Percentiles rank a stretch among this genome's conserved stretches.
phyloP scores from a whole-genome alignment of 2,113 vertebrate genomes.

The Conger conger region DNA sequence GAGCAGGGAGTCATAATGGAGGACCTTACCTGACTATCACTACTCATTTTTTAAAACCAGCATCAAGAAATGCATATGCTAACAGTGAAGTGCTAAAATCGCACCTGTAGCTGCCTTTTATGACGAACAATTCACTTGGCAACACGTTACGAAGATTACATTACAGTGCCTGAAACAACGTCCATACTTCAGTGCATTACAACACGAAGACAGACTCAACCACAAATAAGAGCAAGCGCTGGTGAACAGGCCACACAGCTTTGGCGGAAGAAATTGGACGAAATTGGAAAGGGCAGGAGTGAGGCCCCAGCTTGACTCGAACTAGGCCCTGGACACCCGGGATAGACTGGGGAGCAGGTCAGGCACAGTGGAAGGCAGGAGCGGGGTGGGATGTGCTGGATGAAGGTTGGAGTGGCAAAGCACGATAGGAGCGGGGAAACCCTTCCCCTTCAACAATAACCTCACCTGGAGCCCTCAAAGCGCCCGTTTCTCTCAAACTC shows the following conservation, averaged over 20 bases:
- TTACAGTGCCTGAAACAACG: neutral
- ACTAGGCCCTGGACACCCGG: neutral
- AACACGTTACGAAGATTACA: neutral
- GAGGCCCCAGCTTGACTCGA: neutral
- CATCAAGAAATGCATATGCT: neutral
- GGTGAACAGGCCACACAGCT: neutral
- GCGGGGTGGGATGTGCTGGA: conserved; percentile 26
- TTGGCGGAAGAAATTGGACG: neutral
- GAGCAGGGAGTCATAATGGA: neutral
- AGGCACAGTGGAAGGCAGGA: neutral
- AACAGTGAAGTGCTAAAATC: neutral
- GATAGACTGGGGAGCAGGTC: neutral
- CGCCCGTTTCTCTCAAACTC: conserved; percentile 99
- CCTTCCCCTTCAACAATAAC: conserved; percentile 21
- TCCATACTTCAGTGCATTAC: neutral
- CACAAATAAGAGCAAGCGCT: neutral
- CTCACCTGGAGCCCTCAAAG: conserved; percentile 99
- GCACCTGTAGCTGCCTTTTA: neutral
- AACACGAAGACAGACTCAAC: neutral
- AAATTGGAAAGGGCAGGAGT: neutral
- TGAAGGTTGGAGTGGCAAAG: conserved; percentile 12
- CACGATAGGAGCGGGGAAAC: too few species aligned
- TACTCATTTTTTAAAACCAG: neutral
- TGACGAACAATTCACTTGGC: neutral
- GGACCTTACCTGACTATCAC: neutral